Evolutionary conservation across 53 echinoderm and acorn worm species (phyloP).

Genomic region (Pentamera pediparva): DNA sequence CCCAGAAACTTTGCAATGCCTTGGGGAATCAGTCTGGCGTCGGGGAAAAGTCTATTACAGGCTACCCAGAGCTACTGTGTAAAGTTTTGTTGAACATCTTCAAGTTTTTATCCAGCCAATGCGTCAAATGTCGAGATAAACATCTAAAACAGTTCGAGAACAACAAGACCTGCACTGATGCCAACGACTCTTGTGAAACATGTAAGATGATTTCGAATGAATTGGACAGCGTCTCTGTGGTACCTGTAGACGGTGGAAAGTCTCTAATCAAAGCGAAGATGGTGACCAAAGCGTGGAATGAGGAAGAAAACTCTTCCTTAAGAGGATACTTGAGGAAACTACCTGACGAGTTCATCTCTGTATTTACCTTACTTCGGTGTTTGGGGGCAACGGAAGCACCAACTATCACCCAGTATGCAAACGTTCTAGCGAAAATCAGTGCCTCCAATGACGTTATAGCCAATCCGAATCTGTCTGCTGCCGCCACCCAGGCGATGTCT

Average conservation of each 20-base stretch:
- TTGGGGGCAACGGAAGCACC: conserved; percentile 41
- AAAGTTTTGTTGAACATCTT: not conserved
- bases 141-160: too few species aligned
- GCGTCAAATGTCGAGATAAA: too few species aligned
- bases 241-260: not conserved
- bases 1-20: conserved; percentile 4
- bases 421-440: conserved; percentile 15
- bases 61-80: not conserved
- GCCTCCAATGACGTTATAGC: not conserved
- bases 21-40: not conserved
- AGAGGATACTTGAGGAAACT: conserved; percentile 22
- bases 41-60: not conserved
- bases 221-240: not conserved
- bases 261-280: not conserved
- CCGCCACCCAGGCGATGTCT: conserved; percentile 10
- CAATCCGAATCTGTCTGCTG: conserved; percentile 14
- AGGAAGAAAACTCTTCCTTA: conserved; percentile 7
- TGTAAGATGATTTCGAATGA: not conserved
- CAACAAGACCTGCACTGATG: not conserved
- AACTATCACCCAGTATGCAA: conserved; percentile 35
- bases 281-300: not conserved
- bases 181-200: not conserved
- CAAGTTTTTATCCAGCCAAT: not conserved
- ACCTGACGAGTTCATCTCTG: conserved; percentile 22
- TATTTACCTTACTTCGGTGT: not conserved